Conservation (phyloP, 2,888 invertebrate species). For the Scrobipalpa atriplicella region DNA sequence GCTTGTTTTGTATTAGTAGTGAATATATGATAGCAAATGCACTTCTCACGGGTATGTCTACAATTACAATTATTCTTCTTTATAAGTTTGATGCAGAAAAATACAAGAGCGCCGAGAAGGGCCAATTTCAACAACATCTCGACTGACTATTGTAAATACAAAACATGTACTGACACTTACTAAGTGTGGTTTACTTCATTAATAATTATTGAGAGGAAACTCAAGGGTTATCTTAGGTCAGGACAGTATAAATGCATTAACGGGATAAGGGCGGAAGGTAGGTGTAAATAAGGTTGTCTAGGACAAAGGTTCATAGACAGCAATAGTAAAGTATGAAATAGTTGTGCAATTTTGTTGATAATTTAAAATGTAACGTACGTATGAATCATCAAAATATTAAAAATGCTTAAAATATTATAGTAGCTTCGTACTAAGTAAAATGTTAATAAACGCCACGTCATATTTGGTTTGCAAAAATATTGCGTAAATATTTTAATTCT, state of each 20-base stretch:
- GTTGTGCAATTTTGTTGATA: slow-evolving; percentile 10
- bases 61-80: slow-evolving; percentile 50
- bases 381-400: not conserved
- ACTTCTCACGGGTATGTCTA: slow-evolving; percentile 21
- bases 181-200: not conserved
- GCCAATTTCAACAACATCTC: slow-evolving; percentile 71
- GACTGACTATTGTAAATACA: slow-evolving; percentile 25
- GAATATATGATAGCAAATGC: not conserved
- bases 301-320: slow-evolving; percentile 18
- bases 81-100: slow-evolving; percentile 67
- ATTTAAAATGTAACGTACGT: not conserved
- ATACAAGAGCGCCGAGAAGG: slow-evolving; percentile 64
- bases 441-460: not conserved
- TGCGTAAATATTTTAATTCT: not conserved
- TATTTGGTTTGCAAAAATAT: not conserved
- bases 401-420: not conserved
- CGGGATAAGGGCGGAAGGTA: slow-evolving; percentile 17
- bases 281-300: slow-evolving; percentile 20
- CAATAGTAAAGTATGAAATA: not conserved
- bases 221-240: slow-evolving; percentile 23
- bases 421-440: not conserved
- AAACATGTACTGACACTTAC: slow-evolving; percentile 8
- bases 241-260: slow-evolving; percentile 14
- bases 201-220: not conserved
- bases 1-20: not conserved